Evolutionary conservation across 2,888 invertebrate species (phyloP).

Genomic region (Hesperia comma): DNA sequence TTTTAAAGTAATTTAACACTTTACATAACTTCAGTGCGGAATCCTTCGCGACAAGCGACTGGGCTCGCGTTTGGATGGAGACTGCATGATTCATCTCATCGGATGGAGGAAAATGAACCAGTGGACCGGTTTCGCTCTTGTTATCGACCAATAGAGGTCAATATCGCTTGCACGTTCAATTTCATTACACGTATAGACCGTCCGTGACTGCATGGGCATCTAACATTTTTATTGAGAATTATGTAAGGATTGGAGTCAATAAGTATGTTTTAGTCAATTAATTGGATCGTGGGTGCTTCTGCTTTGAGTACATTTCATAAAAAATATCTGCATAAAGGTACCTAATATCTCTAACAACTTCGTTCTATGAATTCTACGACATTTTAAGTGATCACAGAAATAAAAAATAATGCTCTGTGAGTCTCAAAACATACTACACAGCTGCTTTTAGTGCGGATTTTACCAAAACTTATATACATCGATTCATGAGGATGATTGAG

Average conservation of each 20-base stretch:
- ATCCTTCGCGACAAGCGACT: conserved; percentile 42
- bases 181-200: conserved; percentile 14
- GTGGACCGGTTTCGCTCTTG: conserved; percentile 36
- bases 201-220: conserved; percentile 11
- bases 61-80: conserved; percentile 60
- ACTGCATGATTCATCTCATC: conserved; percentile 77
- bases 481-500: too few species aligned
- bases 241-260: not conserved
- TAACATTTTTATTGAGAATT: conserved; percentile 14
- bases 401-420: too few species aligned
- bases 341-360: too few species aligned
- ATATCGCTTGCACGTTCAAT: conserved; percentile 22
- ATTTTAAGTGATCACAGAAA: too few species aligned
- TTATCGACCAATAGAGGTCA: conserved; percentile 22
- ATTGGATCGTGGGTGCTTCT: too few species aligned
- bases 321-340: too few species aligned
- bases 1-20: conserved; percentile 15
- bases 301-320: too few species aligned
- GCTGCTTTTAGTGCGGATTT: too few species aligned
- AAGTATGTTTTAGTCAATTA: too few species aligned
- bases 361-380: too few species aligned
- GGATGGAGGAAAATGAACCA: conserved; percentile 52
- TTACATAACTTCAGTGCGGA: conserved; percentile 22
- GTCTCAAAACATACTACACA: too few species aligned
- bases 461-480: too few species aligned